A percentile compares a stretch with the other conserved stretches of the same genome.
Conservation (phyloP, 2,113 vertebrate species). For the Sinocyclocheilus grahami region DNA sequence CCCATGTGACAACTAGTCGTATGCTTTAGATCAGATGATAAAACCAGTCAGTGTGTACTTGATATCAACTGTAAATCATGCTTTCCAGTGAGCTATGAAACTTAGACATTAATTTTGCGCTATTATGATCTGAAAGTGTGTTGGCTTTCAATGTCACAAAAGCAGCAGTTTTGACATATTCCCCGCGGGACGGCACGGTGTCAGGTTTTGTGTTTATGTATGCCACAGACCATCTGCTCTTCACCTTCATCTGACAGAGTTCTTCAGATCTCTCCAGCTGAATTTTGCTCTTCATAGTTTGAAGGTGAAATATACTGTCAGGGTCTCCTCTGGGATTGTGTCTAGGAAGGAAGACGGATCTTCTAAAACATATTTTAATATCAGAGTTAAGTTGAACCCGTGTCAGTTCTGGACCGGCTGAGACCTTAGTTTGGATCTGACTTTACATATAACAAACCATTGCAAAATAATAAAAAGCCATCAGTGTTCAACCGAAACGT, state of each 20-base stretch:
- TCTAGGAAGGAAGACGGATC: background rate
- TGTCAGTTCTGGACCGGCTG: background rate
- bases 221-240: constrained; percentile 20
- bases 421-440: background rate
- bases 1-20: background rate
- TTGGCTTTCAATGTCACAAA: background rate
- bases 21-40: background rate
- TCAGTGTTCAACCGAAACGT: background rate
- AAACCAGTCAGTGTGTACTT: background rate
- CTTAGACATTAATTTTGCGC: background rate
- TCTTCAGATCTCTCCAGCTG: background rate
- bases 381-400: background rate
- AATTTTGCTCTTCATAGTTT: background rate
- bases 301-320: constrained; percentile 1
- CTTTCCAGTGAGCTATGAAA: background rate
- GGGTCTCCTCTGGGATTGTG: background rate
- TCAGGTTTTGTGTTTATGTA: constrained; percentile 16
- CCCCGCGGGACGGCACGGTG: background rate
- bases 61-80: background rate
- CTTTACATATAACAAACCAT: background rate
- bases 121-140: background rate
- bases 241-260: constrained; percentile 37
- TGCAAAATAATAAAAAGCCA: background rate
- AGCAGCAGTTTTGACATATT: background rate
- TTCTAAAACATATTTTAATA: background rate